Base-by-base conservation (phyloP, 1,140 invertebrate species). In the Luehdorfia chinensis region DNA sequence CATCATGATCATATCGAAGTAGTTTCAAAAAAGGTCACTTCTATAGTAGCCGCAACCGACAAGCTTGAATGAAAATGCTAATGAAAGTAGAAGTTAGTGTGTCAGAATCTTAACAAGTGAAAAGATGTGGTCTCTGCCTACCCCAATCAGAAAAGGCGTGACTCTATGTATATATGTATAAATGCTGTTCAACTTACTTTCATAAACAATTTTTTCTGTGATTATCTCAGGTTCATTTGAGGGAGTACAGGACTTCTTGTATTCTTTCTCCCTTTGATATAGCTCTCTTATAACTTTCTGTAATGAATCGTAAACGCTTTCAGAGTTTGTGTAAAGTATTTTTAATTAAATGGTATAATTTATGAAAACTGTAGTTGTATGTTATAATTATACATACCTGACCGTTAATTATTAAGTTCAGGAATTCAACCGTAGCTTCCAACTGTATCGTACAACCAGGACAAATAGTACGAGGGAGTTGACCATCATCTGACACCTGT, bases 371-470 rank as follows among this genome's bases (percentile, higher is more conserved):
- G n/a, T n/a, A n/a, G n/a, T n/a, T n/a, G n/a, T n/a, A n/a, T n/a
- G n/a, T n/a, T n/a, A n/a, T n/a, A n/a, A n/a, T 11, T 18, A 15
- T 18, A 21, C 12, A 13, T 34, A 87, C 87, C 67, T 94, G 93
- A 4, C 93, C 93, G 61, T 89, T 88, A 23, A 92, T 88, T 53
- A 93, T 87, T 4, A 93, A 72, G 43, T 92, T 90, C 59, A 94
- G 89, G 83, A 94, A 94, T 62, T 92, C 90, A 32, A 90, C 89
- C 15, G 92, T 92, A 7, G 92, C 88, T 64, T 93, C 91, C 53
- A 94, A 58, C 66, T 93, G 92, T 47, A 93, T 93, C 53, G 92
- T 91, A 67, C 93, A 94, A 11, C 91, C 92, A 2, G 92, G 92
- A 70, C 93, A 94, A 59, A 94, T 92, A 8, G 90, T 92, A 27